These are phyloP conservation scores for Bhutanitis thaidina DNA, from an alignment of 2,888 invertebrate genomes.

Conservation along the genomic window DNA sequence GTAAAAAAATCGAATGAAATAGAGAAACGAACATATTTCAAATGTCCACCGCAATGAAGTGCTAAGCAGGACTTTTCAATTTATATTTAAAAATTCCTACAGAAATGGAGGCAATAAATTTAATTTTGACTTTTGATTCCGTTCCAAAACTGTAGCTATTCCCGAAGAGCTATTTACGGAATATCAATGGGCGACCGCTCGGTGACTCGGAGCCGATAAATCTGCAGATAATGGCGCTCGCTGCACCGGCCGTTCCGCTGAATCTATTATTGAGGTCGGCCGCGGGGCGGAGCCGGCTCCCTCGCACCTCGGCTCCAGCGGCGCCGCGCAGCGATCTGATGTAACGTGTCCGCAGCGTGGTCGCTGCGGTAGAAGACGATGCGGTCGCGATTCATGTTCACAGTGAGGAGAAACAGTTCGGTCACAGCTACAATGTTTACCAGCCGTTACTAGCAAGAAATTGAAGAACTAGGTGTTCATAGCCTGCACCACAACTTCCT, in stretches of 20 bases:
- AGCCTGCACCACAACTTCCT: too few species aligned
- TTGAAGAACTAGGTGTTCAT: too few species aligned
- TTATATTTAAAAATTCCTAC: too few species aligned
- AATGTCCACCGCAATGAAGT: too few species aligned
- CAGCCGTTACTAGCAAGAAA: too few species aligned
- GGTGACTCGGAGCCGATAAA: background rate
- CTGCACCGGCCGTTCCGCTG: constrained; percentile 10
- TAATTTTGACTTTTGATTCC: constrained; percentile 6
- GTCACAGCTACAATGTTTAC: too few species aligned
- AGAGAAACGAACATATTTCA: too few species aligned
- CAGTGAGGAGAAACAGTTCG: too few species aligned
- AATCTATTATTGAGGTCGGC: constrained; percentile 10
- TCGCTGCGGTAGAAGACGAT: background rate
- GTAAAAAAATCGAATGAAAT: too few species aligned
- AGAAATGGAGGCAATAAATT: constrained; percentile 5
- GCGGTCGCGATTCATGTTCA: too few species aligned
- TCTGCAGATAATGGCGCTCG: constrained; percentile 6
- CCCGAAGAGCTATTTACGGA: constrained; percentile 9
- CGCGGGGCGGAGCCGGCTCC: constrained; percentile 1
- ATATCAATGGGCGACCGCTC: constrained; percentile 2
- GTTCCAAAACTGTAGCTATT: constrained; percentile 1
- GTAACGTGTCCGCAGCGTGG: background rate
- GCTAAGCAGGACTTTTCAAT: too few species aligned
- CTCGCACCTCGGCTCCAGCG: background rate
- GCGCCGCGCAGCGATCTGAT: background rate